Evolutionary conservation across 2,113 vertebrate genomes (phyloP), one percentile per base, ranked within the genome.

Genomic region (Burhinus oedicnemus): DNA sequence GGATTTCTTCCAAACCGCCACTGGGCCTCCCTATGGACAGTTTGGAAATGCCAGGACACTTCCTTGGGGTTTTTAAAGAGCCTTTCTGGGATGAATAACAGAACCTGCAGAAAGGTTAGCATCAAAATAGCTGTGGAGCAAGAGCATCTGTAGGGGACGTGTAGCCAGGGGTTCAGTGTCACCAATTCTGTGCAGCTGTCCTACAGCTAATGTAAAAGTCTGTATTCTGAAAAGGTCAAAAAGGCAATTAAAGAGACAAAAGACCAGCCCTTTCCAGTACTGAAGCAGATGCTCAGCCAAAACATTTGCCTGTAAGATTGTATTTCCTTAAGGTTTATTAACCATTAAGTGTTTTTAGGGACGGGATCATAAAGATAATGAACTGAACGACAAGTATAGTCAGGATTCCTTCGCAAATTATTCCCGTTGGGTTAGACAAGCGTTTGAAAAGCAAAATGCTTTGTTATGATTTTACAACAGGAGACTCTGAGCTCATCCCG

Each of bases 241-340:
- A 97, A 94, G 90, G 87, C 92, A 95, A 97, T 97, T 93, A 97
- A 95, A 97, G 95, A 96, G 83, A 93, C 91, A 93, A 89, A 90
- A 93, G 92, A 87, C 40, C 49, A 54, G 40, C 74, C 70, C 75
- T 78, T 89, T 70, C 66, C 58, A 47, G 19, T 71, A 44, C 1
- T 9, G 83, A 77, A 75, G 87, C 87, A 95, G 89, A 83, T 89
- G 91, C 89, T 94, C 70, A 91, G 91, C 77, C 57, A 92, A 87
- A 94, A 91, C 71, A 87, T 96, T 89, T 91, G 79, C 78, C 88
- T 95, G 69, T 22, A n/a, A 93, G 89, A 96, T 52, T 93, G 76
- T 17, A 25, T 80, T 95, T 96, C 75, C 95, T 97, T 86, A 62
- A 91, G 57, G 60, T 92, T 97, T 87, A 97, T 96, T 97, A 97